phyloP scores from a whole-genome alignment of 92 coral and sea anemone genomes.

The Phenganax subtilis region DNA sequence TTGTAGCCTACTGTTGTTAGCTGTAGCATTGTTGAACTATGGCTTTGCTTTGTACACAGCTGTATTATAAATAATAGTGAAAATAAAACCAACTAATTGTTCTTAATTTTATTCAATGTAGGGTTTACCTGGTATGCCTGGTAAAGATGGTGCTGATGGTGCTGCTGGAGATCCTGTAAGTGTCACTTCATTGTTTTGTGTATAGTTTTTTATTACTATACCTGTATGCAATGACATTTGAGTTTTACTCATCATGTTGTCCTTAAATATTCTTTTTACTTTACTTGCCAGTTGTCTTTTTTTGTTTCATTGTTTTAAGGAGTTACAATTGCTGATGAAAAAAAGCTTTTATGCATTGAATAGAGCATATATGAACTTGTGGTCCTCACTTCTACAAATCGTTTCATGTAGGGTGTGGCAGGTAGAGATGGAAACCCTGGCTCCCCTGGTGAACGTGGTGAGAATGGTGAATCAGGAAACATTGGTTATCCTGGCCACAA shows the following conservation, averaged over 20 bases:
- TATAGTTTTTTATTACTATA: too few species aligned
- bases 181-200: neutral
- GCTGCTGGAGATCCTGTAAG: constrained; percentile 62
- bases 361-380: too few species aligned
- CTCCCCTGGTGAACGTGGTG: constrained; percentile 21
- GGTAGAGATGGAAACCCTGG: constrained; percentile 24
- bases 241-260: too few species aligned
- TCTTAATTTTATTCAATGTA: neutral
- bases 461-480: neutral
- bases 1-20: too few species aligned
- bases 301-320: too few species aligned
- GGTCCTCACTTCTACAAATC: neutral
- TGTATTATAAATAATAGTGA: neutral
- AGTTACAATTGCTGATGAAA: too few species aligned
- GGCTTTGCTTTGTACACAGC: neutral
- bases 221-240: too few species aligned
- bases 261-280: neutral
- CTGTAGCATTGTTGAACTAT: neutral
- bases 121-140: constrained; percentile 51
- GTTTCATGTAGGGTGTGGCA: constrained; percentile 12
- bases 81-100: neutral
- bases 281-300: neutral
- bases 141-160: constrained; percentile 55
- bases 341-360: too few species aligned
- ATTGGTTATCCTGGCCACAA: constrained; percentile 5